Percentiles rank a stretch among this genome's conserved stretches.
phyloP scores from a whole-genome alignment of 2,888 invertebrate species.

The Epinotia ramella region DNA sequence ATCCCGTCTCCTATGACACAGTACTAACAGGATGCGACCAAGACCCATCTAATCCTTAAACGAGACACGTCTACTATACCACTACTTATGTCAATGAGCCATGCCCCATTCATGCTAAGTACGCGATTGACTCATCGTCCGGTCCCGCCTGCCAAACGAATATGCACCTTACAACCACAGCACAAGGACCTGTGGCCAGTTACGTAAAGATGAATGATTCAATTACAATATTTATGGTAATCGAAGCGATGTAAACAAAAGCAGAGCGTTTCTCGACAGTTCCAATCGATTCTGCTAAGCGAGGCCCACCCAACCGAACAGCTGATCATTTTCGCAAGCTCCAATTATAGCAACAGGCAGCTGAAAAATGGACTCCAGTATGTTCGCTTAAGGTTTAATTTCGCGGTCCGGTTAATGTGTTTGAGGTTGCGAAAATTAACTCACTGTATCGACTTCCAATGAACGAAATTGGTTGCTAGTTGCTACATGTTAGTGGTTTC shows the following conservation, averaged over 20 bases:
- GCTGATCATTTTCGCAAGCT: background rate
- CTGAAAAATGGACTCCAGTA: background rate
- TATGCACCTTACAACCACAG: background rate
- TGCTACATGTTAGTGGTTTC: conserved; percentile 13
- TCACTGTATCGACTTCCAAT: background rate
- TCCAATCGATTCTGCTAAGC: conserved; percentile 6
- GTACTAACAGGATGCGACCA: conserved; percentile 28
- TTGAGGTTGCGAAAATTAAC: conserved; percentile 2
- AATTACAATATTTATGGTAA: conserved; percentile 7
- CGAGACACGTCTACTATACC: conserved; percentile 30
- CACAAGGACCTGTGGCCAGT: background rate
- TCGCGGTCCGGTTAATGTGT: background rate
- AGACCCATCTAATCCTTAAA: conserved; percentile 25
- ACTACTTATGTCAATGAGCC: conserved; percentile 35
- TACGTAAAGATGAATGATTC: background rate
- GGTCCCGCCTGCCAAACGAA: background rate
- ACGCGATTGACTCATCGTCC: conserved; percentile 31
- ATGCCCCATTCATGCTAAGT: conserved; percentile 26
- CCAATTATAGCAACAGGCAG: background rate
- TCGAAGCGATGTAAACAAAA: conserved; percentile 31
- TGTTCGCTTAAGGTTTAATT: background rate
- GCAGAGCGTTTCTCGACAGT: conserved; percentile 11
- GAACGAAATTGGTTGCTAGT: conserved; percentile 12
- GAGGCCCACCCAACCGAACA: background rate
- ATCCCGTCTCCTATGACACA: conserved; percentile 1